These are phyloP conservation scores for Leptodactylus fuscus DNA, from an alignment of 2,113 vertebrate species.

Conservation along the genomic window DNA sequence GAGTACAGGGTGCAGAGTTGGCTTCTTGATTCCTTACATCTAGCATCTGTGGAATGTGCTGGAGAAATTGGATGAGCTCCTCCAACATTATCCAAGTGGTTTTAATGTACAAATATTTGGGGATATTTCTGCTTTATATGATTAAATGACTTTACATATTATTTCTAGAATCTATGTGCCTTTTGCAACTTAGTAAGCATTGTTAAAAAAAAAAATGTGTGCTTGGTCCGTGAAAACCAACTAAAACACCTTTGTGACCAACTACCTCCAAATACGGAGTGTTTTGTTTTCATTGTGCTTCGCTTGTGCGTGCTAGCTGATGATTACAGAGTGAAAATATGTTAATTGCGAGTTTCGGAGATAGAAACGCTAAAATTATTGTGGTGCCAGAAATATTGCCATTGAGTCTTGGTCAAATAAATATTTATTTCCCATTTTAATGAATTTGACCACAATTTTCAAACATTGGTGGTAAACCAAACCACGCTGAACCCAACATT, in stretches of 20 bases:
- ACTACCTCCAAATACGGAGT: not conserved
- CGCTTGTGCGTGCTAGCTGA: slow-evolving; percentile 8
- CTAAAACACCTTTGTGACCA: not conserved
- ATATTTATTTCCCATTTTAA: slow-evolving; percentile 58
- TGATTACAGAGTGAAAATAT: slow-evolving; percentile 43
- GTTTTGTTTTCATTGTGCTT: slow-evolving; percentile 33
- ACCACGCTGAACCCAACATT: slow-evolving; percentile 38
- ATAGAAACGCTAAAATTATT: slow-evolving; percentile 58
- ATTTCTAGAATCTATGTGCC: no score
- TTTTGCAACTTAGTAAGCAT: not conserved
- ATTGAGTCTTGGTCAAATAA: slow-evolving; percentile 52
- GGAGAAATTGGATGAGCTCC: no score
- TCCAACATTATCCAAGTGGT: no score
- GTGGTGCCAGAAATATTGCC: slow-evolving; percentile 53
- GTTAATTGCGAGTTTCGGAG: slow-evolving; percentile 52
- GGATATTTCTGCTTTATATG: not conserved
- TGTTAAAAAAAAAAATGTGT: not conserved
- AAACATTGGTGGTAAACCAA: slow-evolving; percentile 55
- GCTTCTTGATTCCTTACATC: no score
- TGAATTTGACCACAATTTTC: slow-evolving; percentile 53
- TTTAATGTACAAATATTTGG: no score
- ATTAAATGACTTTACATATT: not conserved
- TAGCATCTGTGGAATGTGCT: no score
- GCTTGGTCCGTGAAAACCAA: not conserved
- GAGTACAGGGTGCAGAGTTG: no score